Conservation (phyloP, 2,888 invertebrate genomes). For the Hyposoter dolosus region DNA sequence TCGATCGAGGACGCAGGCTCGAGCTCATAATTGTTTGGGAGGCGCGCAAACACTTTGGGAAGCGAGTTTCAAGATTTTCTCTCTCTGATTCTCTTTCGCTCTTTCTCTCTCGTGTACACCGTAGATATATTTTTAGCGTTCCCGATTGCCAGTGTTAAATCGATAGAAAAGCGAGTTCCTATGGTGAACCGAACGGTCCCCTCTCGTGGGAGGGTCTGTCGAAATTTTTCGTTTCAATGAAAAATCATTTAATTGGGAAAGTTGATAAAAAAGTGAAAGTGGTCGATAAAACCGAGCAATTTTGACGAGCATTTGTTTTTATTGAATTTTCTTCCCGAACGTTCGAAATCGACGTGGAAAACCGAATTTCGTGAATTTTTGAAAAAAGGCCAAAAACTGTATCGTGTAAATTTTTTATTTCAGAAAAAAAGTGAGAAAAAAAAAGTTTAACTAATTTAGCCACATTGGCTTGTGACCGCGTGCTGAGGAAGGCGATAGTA, state of each 20-base stretch:
- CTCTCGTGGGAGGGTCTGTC: neutral
- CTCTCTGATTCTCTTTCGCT: slow-evolving; percentile 16
- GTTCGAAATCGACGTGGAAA: too few relatives aligned
- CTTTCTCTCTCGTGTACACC: slow-evolving; percentile 48
- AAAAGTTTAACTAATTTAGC: slow-evolving; percentile 44
- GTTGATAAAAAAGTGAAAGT: neutral
- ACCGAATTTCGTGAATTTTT: too few relatives aligned
- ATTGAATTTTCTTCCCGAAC: too few relatives aligned
- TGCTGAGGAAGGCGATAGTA: slow-evolving; percentile 74
- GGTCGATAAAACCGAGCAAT: neutral
- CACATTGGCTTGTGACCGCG: slow-evolving; percentile 59
- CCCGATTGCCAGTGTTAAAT: slow-evolving; percentile 81
- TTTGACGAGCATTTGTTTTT: neutral
- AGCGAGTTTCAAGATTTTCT: slow-evolving; percentile 14
- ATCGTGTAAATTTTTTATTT: neutral
- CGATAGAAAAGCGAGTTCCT: slow-evolving; percentile 83
- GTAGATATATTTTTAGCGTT: slow-evolving; percentile 80
- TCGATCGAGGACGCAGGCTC: neutral
- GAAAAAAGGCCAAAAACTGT: neutral
- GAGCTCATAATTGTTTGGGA: neutral
- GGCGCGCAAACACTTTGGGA: slow-evolving; percentile 28
- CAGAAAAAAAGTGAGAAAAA: slow-evolving; percentile 26
- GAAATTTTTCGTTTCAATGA: neutral
- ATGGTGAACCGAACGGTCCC: slow-evolving; percentile 80
- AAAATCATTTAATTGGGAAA: too few relatives aligned